Conservation (phyloP, 2,888 invertebrate genomes). For the Sinohyriopsis cumingii region DNA sequence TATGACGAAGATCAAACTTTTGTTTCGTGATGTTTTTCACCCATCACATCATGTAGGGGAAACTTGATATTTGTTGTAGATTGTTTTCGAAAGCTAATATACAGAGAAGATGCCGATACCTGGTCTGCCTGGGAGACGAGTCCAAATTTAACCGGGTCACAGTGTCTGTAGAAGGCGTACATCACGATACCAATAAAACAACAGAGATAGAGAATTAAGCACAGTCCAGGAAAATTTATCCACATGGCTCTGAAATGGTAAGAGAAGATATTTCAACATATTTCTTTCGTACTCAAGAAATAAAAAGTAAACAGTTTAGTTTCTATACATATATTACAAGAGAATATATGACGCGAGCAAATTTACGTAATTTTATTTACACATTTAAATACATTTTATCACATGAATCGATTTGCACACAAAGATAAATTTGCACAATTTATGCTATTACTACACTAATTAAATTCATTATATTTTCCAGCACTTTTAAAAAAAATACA, state of each 20-base stretch:
- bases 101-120: conserved; percentile 65
- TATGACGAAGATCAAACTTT: no score
- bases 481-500: no score
- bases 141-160: conserved; percentile 86
- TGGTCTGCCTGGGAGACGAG: conserved; percentile 73
- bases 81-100: no score
- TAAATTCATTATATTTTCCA: no score
- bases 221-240: conserved; percentile 83
- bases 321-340: not conserved
- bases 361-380: not conserved
- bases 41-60: no score
- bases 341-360: not conserved
- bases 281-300: not conserved
- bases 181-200: conserved; percentile 90
- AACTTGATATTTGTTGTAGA: no score
- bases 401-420: no score
- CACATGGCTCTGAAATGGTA: conserved; percentile 78
- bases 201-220: conserved; percentile 86
- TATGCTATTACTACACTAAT: no score
- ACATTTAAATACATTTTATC: not conserved
- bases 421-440: no score
- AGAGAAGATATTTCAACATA: not conserved
- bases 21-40: no score
- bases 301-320: not conserved
- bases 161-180: conserved; percentile 85